phyloP scores from a whole-genome alignment of 1,140 invertebrate genomes.

The Argopecten irradians region DNA sequence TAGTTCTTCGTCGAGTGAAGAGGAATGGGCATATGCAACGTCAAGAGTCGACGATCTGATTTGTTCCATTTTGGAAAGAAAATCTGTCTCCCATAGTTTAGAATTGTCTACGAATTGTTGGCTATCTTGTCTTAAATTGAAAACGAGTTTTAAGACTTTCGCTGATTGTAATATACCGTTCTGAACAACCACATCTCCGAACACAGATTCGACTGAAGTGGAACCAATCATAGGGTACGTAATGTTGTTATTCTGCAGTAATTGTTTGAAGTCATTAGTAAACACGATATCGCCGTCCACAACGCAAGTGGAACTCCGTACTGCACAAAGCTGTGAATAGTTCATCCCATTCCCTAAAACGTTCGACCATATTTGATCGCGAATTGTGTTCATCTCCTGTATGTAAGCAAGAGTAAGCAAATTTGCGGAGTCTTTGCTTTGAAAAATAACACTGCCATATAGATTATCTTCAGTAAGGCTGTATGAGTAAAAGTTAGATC shows the following conservation, averaged over 20 bases:
- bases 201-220: constrained; percentile 19
- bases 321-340: constrained; percentile 41
- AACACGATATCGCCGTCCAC: constrained; percentile 45
- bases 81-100: constrained; percentile 34
- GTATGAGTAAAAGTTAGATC: background rate
- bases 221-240: constrained; percentile 29
- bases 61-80: constrained; percentile 29
- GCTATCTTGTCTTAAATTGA: constrained; percentile 32
- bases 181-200: constrained; percentile 26
- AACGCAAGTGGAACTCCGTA: constrained; percentile 26
- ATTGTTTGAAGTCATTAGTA: background rate
- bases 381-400: background rate
- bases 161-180: background rate
- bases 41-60: constrained; percentile 21
- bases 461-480: constrained; percentile 16
- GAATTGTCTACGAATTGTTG: background rate
- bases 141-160: constrained; percentile 17
- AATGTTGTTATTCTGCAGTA: background rate
- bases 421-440: constrained; percentile 31
- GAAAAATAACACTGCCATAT: constrained; percentile 37
- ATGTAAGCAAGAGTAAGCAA: constrained; percentile 28
- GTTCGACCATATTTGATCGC: background rate
- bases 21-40: constrained; percentile 47
- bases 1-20: constrained; percentile 56
- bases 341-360: constrained; percentile 13